Conservation (phyloP, 2,113 vertebrate species). For the Plectropomus leopardus region DNA sequence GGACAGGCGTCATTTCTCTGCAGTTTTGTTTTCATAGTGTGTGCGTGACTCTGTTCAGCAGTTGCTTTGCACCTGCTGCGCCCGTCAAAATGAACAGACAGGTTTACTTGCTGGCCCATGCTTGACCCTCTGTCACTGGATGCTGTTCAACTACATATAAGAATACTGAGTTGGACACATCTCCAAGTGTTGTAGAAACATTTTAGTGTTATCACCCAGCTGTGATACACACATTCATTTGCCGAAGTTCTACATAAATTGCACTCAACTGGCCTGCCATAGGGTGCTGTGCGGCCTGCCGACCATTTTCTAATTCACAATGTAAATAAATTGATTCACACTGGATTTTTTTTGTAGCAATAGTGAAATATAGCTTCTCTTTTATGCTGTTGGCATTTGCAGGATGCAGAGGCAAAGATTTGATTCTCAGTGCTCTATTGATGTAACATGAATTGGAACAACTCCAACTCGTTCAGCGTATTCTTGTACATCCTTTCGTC, state of each 20-base stretch:
- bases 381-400: neutral
- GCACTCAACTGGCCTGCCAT: too few species aligned
- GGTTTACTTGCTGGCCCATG: constrained; percentile 56
- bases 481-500: neutral
- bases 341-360: neutral
- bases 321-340: too few species aligned
- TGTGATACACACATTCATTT: neutral
- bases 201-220: neutral
- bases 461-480: neutral
- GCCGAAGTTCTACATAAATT: neutral
- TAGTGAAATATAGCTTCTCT: neutral
- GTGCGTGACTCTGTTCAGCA: constrained; percentile 15
- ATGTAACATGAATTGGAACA: neutral
- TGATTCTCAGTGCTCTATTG: neutral
- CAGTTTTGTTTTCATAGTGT: constrained; percentile 64
- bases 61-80: constrained; percentile 76
- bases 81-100: constrained; percentile 68
- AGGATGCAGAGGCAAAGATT: neutral
- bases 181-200: neutral
- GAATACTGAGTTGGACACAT: constrained; percentile 8
- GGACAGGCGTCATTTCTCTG: constrained; percentile 40
- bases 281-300: too few species aligned
- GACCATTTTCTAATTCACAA: too few species aligned
- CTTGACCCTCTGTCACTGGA: constrained; percentile 41
- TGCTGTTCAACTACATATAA: constrained; percentile 10